Percentiles rank a stretch among this genome's conserved stretches.
Evolutionary conservation across 2,888 invertebrate genomes (phyloP).

Genomic region (Lasioglossum pauxillum): DNA sequence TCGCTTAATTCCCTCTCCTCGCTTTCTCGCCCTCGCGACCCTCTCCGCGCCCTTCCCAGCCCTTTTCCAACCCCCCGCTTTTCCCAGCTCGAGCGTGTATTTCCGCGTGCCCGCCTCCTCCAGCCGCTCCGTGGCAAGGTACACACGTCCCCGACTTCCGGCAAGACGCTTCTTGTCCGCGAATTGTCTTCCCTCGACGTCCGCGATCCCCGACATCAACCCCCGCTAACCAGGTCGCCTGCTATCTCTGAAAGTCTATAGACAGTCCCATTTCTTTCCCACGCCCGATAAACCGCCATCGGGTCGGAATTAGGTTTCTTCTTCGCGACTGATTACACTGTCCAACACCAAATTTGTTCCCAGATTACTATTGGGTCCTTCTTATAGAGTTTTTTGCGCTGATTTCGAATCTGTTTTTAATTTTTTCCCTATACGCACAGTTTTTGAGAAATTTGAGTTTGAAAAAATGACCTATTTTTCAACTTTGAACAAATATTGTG

Average conservation of each 20-base stretch:
- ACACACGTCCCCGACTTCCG: slow-evolving; percentile 25
- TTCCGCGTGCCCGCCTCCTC: slow-evolving; percentile 22
- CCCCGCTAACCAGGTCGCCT: background rate
- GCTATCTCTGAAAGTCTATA: background rate
- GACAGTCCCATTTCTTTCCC: background rate
- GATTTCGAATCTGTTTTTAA: no score
- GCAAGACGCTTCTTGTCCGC: slow-evolving; percentile 2
- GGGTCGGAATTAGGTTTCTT: background rate
- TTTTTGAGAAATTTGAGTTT: no score
- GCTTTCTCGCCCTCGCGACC: background rate
- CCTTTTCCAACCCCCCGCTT: slow-evolving; percentile 8
- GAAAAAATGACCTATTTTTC: no score
- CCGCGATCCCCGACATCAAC: background rate
- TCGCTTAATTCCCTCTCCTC: slow-evolving; percentile 38
- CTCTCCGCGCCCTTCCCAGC: background rate
- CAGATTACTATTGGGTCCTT: no score
- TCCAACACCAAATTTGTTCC: no score
- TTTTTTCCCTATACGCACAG: no score
- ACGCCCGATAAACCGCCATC: background rate
- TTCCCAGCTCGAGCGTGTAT: slow-evolving; percentile 23
- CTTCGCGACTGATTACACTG: background rate
- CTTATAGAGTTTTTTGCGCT: no score
- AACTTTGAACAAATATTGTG: no score
- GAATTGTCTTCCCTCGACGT: background rate
- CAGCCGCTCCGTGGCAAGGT: slow-evolving; percentile 3